Base-by-base conservation (phyloP, 2,888 invertebrate genomes). In the Branchellion lobata region DNA sequence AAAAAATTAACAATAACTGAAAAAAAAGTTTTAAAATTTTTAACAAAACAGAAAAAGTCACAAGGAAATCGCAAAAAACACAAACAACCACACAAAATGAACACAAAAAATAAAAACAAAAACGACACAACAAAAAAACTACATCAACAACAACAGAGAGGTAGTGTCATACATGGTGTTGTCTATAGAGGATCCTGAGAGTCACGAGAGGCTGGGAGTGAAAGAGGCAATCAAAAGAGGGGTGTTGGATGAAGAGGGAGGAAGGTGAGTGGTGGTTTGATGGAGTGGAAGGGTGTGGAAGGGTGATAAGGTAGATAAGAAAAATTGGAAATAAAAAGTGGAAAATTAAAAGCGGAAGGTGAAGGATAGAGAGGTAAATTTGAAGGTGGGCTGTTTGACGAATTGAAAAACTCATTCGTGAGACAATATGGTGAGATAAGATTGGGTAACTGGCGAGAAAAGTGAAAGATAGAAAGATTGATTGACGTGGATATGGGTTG, bases 151-250 rank as follows among this genome's bases (percentile, higher is more conserved):
- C n/a, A 78, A 72, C 14, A 80, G 71, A 57, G 84, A 83, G 40
- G 72, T 79, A n/a, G 73, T 83, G 11, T 81, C 82, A 14, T 83
- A 82, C 77, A 76, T 79, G 24, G 83, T 83, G 36, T 72, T 78
- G 11, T 79, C 72, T 51, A 83, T 83, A 36, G 77, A 65, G 1
- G 82, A 83, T 57, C 82, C 83, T 5, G 24, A 74, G 24, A 80
- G 80, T 1, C 81, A 81, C 2, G 24, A 65, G 33, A 76, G 61
- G 73, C 81, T 82, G 11, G 72, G 76, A 31, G 78, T 82, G 40
- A 31, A 21, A 0, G 82, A 83, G 29, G 83, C 83, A 0, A 47
- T 83, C 5, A 57, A 78, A 36, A 69, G 73, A 0, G 83, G 83
- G 1, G 79, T 83, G 51, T 81, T 83, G 24, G 80, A 83, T 57